Conservation (phyloP, 2,888 invertebrate species). For the Nudaria mundana region DNA sequence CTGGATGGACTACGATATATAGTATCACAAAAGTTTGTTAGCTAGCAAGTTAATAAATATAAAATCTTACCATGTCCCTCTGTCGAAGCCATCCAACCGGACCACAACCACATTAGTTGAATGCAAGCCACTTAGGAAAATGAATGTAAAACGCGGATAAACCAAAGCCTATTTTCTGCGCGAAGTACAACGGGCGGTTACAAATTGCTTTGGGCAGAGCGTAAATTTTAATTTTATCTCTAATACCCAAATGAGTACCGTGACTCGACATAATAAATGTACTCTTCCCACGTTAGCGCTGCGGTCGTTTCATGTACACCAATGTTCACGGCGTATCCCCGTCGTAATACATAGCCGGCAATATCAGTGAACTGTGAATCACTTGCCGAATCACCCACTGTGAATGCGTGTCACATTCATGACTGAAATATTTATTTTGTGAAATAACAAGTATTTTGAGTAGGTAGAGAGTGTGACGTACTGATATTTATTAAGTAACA, state of each 20-base stretch:
- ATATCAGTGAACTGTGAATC: constrained; percentile 30
- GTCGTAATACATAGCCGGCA: constrained; percentile 30
- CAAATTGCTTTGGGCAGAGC: constrained; percentile 81
- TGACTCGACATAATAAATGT: constrained; percentile 80
- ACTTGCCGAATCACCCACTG: constrained; percentile 24
- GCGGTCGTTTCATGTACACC: constrained; percentile 51
- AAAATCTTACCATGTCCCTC: constrained; percentile 19
- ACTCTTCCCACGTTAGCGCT: constrained; percentile 72
- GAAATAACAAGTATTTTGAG: too few species aligned
- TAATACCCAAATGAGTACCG: constrained; percentile 80
- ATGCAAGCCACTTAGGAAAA: constrained; percentile 77
- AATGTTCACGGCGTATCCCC: constrained; percentile 20
- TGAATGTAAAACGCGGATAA: constrained; percentile 76
- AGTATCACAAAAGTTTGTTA: too few species aligned
- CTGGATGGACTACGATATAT: too few species aligned
- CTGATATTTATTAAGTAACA: too few species aligned
- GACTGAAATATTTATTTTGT: constrained; percentile 6
- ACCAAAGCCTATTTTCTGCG: constrained; percentile 80
- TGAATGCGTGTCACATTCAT: constrained; percentile 11
- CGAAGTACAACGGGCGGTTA: constrained; percentile 76
- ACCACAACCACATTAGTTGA: constrained; percentile 47
- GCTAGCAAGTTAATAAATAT: not conserved
- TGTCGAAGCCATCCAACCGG: constrained; percentile 29
- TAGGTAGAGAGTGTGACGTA: too few species aligned
- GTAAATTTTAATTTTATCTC: constrained; percentile 82